Evolutionary conservation across 2,797 vertebrate genomes (phyloP), one percentile per base, ranked within the genome.

Genomic region (Columba guinea): DNA sequence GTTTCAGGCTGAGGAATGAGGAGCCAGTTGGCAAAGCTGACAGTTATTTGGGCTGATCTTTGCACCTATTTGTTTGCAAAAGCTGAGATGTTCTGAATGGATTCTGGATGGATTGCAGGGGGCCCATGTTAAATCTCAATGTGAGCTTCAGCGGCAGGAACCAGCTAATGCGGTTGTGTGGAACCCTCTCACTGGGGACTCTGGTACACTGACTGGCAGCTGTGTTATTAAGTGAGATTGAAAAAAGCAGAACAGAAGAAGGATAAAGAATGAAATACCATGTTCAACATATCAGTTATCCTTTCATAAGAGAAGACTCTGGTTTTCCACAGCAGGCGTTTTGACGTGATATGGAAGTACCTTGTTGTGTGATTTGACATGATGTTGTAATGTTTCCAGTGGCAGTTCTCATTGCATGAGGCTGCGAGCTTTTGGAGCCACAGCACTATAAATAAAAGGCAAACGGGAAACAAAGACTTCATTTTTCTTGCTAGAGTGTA

Each of bases 391-490:
- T 53, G 34, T 88, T 93, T 93, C 91, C 67, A 53, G 84, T 79
- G 68, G 59, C 78, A 69, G 41, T 74, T 89, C 74, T 93, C 71
- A 23, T 59, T 76, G 55, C 30, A 0, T 14, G 56, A 76, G 56
- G 23, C 53, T 59, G 20, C 0, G 3, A 85, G 55, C 44, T 62
- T 90, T 76, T 51, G 39, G 49, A 94, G 91, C 24, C 22, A 17
- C 14, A 28, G 59, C 93, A n/a, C 55, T 90, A 30, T 78, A 90
- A 94, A 84, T 87, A 69, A 89, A 86, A 91, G 59, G 28, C 81
- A 73, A 55, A 63, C 20, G 13, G 28, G 63, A 94, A 87, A 94
- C 77, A 87, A 90, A 91, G 70, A 39, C 70, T 74, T 87, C 28
- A 48, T 89, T 94, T 95, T 94, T 92, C 76, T 88, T 93, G 48